phyloP scores from a whole-genome alignment of 2,888 invertebrate species.

The Hirtodrosophila duncani region DNA sequence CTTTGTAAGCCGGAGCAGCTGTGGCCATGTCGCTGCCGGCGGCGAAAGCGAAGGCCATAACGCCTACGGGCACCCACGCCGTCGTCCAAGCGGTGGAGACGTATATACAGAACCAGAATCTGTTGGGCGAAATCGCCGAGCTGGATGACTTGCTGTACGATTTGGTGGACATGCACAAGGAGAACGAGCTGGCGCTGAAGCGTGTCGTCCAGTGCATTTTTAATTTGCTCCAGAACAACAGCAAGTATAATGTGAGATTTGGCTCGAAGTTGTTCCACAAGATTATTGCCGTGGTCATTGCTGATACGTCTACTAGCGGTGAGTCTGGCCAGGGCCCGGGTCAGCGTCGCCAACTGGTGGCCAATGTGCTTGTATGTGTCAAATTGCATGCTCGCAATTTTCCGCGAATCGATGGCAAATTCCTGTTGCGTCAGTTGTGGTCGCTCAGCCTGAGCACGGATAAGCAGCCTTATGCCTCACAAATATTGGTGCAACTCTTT shows the following conservation, averaged over 20 bases:
- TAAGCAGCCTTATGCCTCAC: conserved; percentile 34
- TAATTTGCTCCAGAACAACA: conserved; percentile 44
- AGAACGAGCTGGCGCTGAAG: conserved; percentile 44
- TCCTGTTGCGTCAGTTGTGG: conserved; percentile 58
- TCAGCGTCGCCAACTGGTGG: conserved; percentile 39
- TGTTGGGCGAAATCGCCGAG: conserved; percentile 59
- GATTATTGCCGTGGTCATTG: conserved; percentile 51
- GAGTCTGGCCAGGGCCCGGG: conserved; percentile 30
- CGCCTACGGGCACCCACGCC: conserved; percentile 49
- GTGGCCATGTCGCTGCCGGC: conserved; percentile 49
- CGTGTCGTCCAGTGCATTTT: conserved; percentile 53
- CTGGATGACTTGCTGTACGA: conserved; percentile 54
- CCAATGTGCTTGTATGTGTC: conserved; percentile 60
- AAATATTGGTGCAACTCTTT: conserved; percentile 63
- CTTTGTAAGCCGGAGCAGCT: no score
- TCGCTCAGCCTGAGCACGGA: conserved; percentile 28
- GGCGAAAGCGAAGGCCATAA: conserved; percentile 50
- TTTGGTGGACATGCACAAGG: conserved; percentile 46
- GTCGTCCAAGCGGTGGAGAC: conserved; percentile 56
- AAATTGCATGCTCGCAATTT: conserved; percentile 55
- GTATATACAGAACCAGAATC: conserved; percentile 60
- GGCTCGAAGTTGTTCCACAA: conserved; percentile 59
- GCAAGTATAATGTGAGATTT: conserved; percentile 51
- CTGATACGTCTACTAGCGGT: conserved; percentile 26
- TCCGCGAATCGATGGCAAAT: conserved; percentile 40